Base-by-base conservation (phyloP, 1,140 invertebrate species). In the Pseudomyrmex sp. region DNA sequence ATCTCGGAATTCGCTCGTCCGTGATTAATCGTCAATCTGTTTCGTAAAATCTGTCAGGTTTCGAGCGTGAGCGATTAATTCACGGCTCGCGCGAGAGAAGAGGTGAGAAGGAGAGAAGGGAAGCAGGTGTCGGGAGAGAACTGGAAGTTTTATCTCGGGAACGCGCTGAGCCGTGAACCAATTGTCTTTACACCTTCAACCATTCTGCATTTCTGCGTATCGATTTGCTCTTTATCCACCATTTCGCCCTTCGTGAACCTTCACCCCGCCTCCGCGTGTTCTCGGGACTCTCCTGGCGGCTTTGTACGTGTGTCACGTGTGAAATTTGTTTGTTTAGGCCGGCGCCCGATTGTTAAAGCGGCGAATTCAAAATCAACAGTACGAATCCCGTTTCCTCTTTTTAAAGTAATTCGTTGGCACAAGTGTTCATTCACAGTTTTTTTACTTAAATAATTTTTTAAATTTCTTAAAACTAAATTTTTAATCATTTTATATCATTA, bases 131-230 rank as follows among this genome's bases (percentile, higher is more conserved):
- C 48, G 56, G 48, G 46, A 56, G 54, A 50, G 23, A 7, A 44
- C 26, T n/a, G 13, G 56, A 61, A 77, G 35, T n/a, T 56, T 13
- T 10, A 12, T 35, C 35, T 58, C 70, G 50, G 26, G 18, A 58
- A 54, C 44, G 50, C 63, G 61, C 26, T 10, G 70, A 88, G 86
- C 87, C 86, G 76, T 82, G 86, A 88, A 77, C 83, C 86, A 88
- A 88, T 88, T 85, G 83, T 85, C 72, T 59, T 66, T 48, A 62
- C 70, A 65, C 46, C 48, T 88, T 75, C 86, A 26, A 54, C 73
- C 73, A 88, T 56, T 52, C 73, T 63, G 63, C 82, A 83, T 76
- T 87, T 44, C 69, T 76, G 48, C 61, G 26, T 70, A 87, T 80
- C 75, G 48, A 84, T 68, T 79, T 56, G 23, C 74, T 69, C 59